Evolutionary conservation across 2,888 invertebrate species (phyloP).

Genomic region (Rhodophaea formosa): DNA sequence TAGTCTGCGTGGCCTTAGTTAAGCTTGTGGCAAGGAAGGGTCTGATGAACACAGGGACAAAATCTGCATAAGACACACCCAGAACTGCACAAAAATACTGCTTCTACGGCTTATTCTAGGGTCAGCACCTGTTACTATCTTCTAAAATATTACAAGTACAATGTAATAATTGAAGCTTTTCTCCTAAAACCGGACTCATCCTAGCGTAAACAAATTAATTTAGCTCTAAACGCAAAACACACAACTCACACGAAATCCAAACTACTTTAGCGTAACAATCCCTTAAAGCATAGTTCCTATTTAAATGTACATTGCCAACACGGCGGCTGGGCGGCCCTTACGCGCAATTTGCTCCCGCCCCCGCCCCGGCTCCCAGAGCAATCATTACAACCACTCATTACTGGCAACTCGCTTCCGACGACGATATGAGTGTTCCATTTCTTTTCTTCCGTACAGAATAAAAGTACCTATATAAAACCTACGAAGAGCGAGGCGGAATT

Average conservation of each 20-base stretch:
- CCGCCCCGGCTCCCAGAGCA: constrained; percentile 1
- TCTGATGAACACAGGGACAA: too few species aligned
- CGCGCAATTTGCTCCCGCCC: constrained; percentile 17
- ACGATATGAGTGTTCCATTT: constrained; percentile 16
- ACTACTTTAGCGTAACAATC: neutral
- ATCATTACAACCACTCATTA: constrained; percentile 17
- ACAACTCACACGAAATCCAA: neutral
- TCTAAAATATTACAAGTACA: too few species aligned
- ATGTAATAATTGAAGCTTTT: too few species aligned
- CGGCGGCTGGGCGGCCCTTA: constrained; percentile 2
- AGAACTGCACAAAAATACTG: too few species aligned
- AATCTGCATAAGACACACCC: too few species aligned
- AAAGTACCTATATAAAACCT: too few species aligned
- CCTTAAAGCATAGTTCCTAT: neutral
- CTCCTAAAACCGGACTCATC: neutral
- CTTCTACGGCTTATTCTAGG: too few species aligned
- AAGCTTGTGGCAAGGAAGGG: too few species aligned
- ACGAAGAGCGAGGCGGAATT: too few species aligned
- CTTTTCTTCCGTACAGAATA: too few species aligned
- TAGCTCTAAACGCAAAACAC: neutral
- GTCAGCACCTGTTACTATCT: too few species aligned
- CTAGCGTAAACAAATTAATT: neutral
- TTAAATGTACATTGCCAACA: constrained; percentile 9
- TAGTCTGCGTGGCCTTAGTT: too few species aligned
- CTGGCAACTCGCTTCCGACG: constrained; percentile 13